Percentiles rank a stretch among this genome's conserved stretches.
phyloP scores from a whole-genome alignment of 2,797 vertebrate genomes.

The Varecia variegata region DNA sequence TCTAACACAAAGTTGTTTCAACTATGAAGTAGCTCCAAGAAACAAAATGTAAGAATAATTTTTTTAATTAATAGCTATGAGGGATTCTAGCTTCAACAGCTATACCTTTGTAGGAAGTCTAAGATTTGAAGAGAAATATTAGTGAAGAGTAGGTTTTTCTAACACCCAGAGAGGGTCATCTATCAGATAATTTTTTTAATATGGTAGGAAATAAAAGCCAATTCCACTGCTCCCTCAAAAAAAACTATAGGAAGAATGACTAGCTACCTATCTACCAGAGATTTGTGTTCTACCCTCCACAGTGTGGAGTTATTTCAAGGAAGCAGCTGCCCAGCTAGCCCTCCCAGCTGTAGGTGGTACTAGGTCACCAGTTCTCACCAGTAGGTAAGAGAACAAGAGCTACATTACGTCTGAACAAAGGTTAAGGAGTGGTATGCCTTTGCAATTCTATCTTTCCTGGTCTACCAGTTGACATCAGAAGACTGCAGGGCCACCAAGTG shows the following conservation, averaged over 20 bases:
- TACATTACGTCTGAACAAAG: not conserved
- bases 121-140: not conserved
- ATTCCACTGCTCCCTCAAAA: not conserved
- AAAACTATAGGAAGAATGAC: not conserved
- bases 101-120: not conserved
- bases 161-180: not conserved
- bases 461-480: not conserved
- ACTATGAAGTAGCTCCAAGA: conserved; percentile 8
- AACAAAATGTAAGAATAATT: not conserved
- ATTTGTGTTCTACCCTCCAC: not conserved
- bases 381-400: not conserved
- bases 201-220: not conserved
- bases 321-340: not conserved
- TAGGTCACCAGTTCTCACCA: not conserved
- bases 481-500: not conserved
- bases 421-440: not conserved
- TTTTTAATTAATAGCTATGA: not conserved
- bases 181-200: not conserved
- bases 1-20: not conserved
- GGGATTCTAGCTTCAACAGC: not conserved
- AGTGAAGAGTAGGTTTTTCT: not conserved
- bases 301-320: not conserved
- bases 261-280: not conserved
- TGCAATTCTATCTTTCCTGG: not conserved
- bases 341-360: not conserved